Conservation (phyloP, 2,797 vertebrate genomes). For the Epinephelus coioides region DNA sequence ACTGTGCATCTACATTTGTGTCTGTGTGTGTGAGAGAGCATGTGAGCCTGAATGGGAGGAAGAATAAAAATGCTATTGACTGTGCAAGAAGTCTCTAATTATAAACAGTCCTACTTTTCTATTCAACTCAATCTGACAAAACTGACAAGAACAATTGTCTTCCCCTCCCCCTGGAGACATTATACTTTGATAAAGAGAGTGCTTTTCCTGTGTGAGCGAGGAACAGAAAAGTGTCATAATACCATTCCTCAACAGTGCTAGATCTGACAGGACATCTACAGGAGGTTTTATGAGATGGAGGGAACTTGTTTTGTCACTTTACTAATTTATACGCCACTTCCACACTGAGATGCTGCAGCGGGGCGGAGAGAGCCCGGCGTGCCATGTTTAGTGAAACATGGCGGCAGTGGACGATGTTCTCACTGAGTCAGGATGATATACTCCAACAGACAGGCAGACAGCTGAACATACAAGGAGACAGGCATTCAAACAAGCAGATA, state of each 20-base stretch:
- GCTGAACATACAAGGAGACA: constrained; percentile 35
- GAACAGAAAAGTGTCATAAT: constrained; percentile 66
- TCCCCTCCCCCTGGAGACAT: constrained; percentile 63
- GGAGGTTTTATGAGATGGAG: constrained; percentile 66
- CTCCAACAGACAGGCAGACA: constrained; percentile 26
- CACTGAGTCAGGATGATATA: constrained; percentile 17
- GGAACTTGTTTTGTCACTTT: constrained; percentile 72
- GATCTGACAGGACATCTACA: constrained; percentile 74
- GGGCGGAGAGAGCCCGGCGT: constrained; percentile 25
- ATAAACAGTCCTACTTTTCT: constrained; percentile 61
- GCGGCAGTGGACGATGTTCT: constrained; percentile 35
- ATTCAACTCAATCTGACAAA: constrained; percentile 68
- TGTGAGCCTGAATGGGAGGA: constrained; percentile 7
- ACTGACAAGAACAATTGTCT: constrained; percentile 63
- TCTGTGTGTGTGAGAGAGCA: neutral
- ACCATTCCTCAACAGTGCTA: constrained; percentile 53
- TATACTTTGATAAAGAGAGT: constrained; percentile 75
- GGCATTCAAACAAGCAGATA: constrained; percentile 33
- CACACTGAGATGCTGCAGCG: constrained; percentile 32
- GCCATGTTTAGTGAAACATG: constrained; percentile 51
- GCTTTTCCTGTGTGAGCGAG: constrained; percentile 59
- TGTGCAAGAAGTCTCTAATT: constrained; percentile 59
- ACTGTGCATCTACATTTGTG: neutral
- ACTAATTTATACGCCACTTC: constrained; percentile 70
- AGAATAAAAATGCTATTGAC: constrained; percentile 41